Percentiles rank a stretch among this genome's conserved stretches.
These are phyloP conservation scores for Drosophila borborema DNA, from an alignment of 2,888 invertebrate species.

Conservation along the genomic window DNA sequence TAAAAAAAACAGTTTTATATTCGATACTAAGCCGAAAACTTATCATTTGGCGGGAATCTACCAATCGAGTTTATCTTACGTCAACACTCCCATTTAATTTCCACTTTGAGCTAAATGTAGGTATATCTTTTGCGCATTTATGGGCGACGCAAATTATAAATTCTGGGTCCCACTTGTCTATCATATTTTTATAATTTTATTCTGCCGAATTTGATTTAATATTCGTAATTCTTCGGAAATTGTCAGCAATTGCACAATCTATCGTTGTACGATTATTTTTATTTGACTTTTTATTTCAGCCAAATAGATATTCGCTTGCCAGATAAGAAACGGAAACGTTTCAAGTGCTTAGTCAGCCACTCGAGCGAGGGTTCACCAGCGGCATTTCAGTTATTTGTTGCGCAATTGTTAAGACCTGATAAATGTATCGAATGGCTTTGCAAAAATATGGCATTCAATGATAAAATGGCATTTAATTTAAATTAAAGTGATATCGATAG, in stretches of 20 bases:
- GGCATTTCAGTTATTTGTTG: slow-evolving; percentile 22
- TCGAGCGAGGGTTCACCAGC: slow-evolving; percentile 12
- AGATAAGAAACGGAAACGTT: slow-evolving; percentile 47
- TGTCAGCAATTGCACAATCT: slow-evolving; percentile 22
- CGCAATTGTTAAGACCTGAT: slow-evolving; percentile 29
- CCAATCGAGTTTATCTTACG: no score
- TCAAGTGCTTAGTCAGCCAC: slow-evolving; percentile 43
- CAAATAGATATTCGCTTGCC: slow-evolving; percentile 1
- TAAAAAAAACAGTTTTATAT: no score
- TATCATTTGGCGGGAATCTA: no score
- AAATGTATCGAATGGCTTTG: slow-evolving; percentile 21
- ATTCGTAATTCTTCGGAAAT: not conserved
- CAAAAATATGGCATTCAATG: slow-evolving; percentile 24
- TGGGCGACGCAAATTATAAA: slow-evolving; percentile 35
- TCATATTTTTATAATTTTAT: not conserved
- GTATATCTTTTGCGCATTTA: slow-evolving; percentile 13
- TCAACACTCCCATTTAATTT: not conserved
- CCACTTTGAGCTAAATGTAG: not conserved
- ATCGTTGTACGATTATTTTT: slow-evolving; percentile 5
- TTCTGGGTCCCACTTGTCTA: not conserved
- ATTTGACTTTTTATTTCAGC: not conserved
- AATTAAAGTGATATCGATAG: slow-evolving; percentile 23
- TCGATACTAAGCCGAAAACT: not conserved
- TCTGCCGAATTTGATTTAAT: slow-evolving; percentile 6
- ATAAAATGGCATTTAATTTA: slow-evolving; percentile 32